A percentile compares a stretch with the other conserved stretches of the same genome.
Evolutionary conservation across 1,140 invertebrate genomes (phyloP).

Genomic region (Aphidius ervi): DNA sequence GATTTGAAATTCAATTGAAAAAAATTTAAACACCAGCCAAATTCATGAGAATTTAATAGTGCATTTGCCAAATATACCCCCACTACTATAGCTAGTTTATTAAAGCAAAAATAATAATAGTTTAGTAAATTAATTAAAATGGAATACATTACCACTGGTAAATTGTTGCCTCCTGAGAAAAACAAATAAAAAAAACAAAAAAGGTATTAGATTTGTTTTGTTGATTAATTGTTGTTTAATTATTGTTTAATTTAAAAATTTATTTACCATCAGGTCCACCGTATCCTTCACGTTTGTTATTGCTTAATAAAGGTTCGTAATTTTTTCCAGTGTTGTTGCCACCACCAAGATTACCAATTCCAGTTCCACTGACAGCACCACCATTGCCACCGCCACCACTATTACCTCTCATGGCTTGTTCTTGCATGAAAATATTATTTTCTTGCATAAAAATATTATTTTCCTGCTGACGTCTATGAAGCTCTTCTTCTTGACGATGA

Average conservation of each 20-base stretch:
- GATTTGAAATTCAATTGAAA: no score
- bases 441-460: slow-evolving; percentile 78
- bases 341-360: slow-evolving; percentile 10
- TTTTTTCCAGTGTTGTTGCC: slow-evolving; percentile 36
- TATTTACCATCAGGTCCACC: slow-evolving; percentile 45
- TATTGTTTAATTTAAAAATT: background rate
- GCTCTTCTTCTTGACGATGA: slow-evolving; percentile 74
- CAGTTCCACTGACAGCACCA: slow-evolving; percentile 10
- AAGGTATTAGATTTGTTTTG: no score
- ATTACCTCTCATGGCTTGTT: slow-evolving; percentile 47
- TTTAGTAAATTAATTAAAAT: background rate
- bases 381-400: slow-evolving; percentile 24
- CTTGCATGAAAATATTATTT: slow-evolving; percentile 33
- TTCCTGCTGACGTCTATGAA: slow-evolving; percentile 75
- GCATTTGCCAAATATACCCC: no score
- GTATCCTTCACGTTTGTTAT: slow-evolving; percentile 48
- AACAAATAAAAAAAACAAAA: background rate
- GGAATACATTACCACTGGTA: slow-evolving; percentile 52
- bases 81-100: no score
- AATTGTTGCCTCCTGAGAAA: slow-evolving; percentile 46
- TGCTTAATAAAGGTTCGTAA: slow-evolving; percentile 44
- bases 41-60: no score
- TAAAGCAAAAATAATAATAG: background rate
- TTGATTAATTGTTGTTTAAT: background rate
- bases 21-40: no score